phyloP scores from a whole-genome alignment of 2,888 invertebrate genomes.

The Sussaba pulchella region DNA sequence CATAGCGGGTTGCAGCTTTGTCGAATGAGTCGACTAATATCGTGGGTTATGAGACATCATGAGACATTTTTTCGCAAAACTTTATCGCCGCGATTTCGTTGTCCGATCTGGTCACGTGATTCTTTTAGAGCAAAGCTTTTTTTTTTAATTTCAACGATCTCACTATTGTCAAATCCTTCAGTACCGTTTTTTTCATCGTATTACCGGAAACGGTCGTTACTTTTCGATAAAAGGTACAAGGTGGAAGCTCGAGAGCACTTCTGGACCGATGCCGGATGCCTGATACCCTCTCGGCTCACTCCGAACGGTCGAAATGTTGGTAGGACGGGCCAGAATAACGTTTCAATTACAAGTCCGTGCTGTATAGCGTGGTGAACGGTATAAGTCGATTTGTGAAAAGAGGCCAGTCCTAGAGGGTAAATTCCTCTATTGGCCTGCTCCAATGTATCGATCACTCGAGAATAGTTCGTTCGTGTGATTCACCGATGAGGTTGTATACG shows the following conservation, averaged over 20 bases:
- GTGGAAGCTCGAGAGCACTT: slow-evolving; percentile 36
- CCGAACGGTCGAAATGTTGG: slow-evolving; percentile 27
- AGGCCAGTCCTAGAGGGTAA: slow-evolving; percentile 26
- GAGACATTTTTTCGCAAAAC: no score
- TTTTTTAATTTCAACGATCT: background rate
- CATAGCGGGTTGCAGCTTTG: background rate
- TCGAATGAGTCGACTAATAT: background rate
- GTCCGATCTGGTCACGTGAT: background rate
- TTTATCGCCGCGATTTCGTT: background rate
- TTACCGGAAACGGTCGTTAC: slow-evolving; percentile 23
- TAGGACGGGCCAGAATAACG: slow-evolving; percentile 32
- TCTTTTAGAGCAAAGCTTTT: background rate
- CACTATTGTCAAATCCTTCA: slow-evolving; percentile 4
- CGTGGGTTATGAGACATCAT: no score
- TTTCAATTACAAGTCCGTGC: slow-evolving; percentile 51
- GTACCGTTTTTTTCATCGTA: slow-evolving; percentile 3
- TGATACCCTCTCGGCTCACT: slow-evolving; percentile 26
- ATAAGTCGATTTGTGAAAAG: slow-evolving; percentile 46
- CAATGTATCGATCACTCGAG: slow-evolving; percentile 59
- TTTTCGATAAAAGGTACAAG: slow-evolving; percentile 42
- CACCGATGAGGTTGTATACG: slow-evolving; percentile 49
- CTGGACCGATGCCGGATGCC: background rate
- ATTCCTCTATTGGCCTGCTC: slow-evolving; percentile 25
- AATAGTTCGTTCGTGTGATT: slow-evolving; percentile 51
- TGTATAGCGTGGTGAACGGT: slow-evolving; percentile 16